Evolutionary conservation across 1,140 invertebrate genomes (phyloP), one percentile per base, ranked within the genome.

Genomic region (Heterodera carotae): DNA sequence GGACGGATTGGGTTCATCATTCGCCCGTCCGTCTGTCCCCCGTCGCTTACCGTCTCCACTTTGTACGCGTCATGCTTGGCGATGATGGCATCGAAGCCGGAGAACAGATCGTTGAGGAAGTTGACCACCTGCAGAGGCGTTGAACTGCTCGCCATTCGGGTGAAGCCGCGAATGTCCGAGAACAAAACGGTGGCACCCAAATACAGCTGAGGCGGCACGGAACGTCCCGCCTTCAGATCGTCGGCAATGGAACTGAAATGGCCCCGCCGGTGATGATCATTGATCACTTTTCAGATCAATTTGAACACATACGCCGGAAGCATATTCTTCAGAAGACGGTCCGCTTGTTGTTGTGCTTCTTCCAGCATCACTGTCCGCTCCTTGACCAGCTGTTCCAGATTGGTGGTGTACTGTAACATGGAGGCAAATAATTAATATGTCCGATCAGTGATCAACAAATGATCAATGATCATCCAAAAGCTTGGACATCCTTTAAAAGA

Each of bases 221-320:
- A 77, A 48, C 86, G 83, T 29, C 88, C 89, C 39, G 82, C 76
- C 75, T 89, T 88, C 31, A 89, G 76, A 59, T 88, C 88, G 66
- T 89, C 86, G 18, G 89, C 89, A n/a, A 89, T 86, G 10, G 85
- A 83, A 70, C 88, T 89, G 48, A n/a, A n/a, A n/a, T n/a, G n/a
- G n/a, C n/a, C n/a, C n/a, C n/a, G n/a, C n/a, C n/a, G n/a, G n/a
- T n/a, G n/a, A n/a, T n/a, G n/a, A n/a, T n/a, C n/a, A n/a, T 43
- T 43, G 4, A 6, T 43, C 12, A 8, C 6, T 43, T 43, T 43
- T 43, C 0, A 12, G 6, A 8, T 43, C 39, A 43, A 8, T 43
- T 43, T 43, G 39, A 43, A 12, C 39, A 56, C 48, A 56, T 56
- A 56, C 81, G 83, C 75, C 27, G 85, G 85, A 0, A 87, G 79